Evolutionary conservation across 2,113 vertebrate genomes (phyloP).

Genomic region (Scalopus aquaticus): DNA sequence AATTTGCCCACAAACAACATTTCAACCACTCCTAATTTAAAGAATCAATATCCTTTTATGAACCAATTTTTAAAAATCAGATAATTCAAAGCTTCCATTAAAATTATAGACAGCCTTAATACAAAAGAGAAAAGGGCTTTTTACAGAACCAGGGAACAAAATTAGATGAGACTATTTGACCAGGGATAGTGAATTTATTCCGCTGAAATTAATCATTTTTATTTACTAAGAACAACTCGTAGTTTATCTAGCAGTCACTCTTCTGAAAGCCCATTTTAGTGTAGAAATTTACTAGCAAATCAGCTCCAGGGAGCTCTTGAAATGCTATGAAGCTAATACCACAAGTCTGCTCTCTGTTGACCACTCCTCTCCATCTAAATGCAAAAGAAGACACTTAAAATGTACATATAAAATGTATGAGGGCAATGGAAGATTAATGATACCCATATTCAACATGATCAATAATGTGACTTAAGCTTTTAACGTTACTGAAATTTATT

Average conservation of each 20-base stretch:
- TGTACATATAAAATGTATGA: conserved; percentile 65
- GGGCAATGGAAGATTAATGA: conserved; percentile 55
- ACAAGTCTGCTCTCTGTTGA: conserved; percentile 38
- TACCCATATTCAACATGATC: conserved; percentile 72
- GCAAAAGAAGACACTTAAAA: conserved; percentile 76
- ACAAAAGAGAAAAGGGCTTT: conserved; percentile 50
- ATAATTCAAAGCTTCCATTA: conserved; percentile 60
- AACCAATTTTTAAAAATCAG: conserved; percentile 67
- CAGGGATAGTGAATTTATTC: conserved; percentile 23
- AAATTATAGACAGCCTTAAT: conserved; percentile 49
- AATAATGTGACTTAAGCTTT: conserved; percentile 57
- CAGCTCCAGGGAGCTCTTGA: conserved; percentile 52
- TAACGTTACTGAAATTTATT: conserved; percentile 69
- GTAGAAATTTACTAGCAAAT: conserved; percentile 45
- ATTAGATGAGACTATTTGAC: conserved; percentile 41
- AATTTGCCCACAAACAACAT: conserved; percentile 42
- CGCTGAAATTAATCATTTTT: conserved; percentile 66
- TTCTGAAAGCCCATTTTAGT: conserved; percentile 61
- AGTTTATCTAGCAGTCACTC: conserved; percentile 53
- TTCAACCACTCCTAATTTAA: conserved; percentile 56
- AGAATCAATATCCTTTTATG: conserved; percentile 69
- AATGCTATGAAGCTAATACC: conserved; percentile 59
- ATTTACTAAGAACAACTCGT: conserved; percentile 41
- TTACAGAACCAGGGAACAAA: conserved; percentile 28
- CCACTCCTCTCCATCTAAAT: conserved; percentile 75